Conservation (phyloP, 2,113 vertebrate species). For the Aspidoscelis tigris region DNA sequence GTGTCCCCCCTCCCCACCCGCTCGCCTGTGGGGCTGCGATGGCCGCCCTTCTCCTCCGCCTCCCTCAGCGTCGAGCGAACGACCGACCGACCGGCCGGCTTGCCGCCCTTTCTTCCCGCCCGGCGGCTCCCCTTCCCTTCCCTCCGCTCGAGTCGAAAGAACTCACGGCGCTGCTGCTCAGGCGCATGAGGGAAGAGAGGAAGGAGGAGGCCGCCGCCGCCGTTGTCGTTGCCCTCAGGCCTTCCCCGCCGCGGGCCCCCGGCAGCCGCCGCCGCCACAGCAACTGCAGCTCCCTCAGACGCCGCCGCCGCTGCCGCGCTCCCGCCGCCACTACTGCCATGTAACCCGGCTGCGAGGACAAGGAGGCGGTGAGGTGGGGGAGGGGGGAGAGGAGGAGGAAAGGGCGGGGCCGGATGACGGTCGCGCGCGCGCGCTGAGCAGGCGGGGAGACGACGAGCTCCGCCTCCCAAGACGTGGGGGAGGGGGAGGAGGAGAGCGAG, state of each 20-base stretch:
- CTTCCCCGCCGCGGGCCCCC: slow-evolving; percentile 47
- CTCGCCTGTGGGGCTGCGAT: neutral
- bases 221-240: slow-evolving; percentile 45
- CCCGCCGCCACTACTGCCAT: slow-evolving; percentile 75
- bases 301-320: slow-evolving; percentile 22
- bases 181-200: slow-evolving; percentile 62
- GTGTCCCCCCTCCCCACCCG: neutral
- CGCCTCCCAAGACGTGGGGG: neutral
- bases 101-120: neutral
- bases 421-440: neutral
- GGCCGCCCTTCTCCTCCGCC: neutral
- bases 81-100: neutral
- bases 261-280: neutral
- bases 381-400: neutral
- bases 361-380: slow-evolving; percentile 56
- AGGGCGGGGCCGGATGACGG: neutral
- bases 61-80: too few species aligned
- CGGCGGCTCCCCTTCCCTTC: slow-evolving; percentile 33
- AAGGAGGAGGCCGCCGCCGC: neutral
- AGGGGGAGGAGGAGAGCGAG: neutral
- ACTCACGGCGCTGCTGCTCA: slow-evolving; percentile 69
- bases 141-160: neutral
- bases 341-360: slow-evolving; percentile 72
- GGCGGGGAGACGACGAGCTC: too few species aligned
- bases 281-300: neutral